Percentiles rank a stretch among this genome's conserved stretches.
phyloP scores from a whole-genome alignment of 2,888 invertebrate genomes.

The Zele albiditarsus region DNA sequence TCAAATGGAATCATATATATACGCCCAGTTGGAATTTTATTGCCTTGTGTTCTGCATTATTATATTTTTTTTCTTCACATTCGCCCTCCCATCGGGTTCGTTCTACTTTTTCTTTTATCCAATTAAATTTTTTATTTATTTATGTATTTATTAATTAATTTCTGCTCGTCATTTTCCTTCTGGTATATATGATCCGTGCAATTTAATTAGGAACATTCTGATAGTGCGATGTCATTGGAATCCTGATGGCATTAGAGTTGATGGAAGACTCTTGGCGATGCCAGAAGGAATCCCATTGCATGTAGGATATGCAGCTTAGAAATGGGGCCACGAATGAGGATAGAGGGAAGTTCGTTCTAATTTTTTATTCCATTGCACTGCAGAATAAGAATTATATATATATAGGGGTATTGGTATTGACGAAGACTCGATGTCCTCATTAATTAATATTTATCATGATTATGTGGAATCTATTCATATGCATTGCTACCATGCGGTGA shows the following conservation, averaged over 20 bases:
- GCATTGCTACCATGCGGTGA: no score
- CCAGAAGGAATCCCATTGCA: neutral
- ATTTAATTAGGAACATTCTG: constrained; percentile 17
- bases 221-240: constrained; percentile 7
- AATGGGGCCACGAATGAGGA: constrained; percentile 39
- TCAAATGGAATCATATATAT: constrained; percentile 50
- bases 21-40: neutral
- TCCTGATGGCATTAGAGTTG: neutral
- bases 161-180: neutral
- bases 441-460: neutral
- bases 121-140: neutral
- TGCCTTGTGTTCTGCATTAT: neutral
- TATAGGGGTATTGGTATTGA: neutral
- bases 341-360: constrained; percentile 46
- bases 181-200: neutral
- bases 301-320: constrained; percentile 21
- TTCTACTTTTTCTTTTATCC: no score
- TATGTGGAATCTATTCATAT: neutral
- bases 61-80: neutral
- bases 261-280: neutral
- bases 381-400: constrained; percentile 24
- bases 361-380: constrained; percentile 47
- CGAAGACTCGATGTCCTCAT: neutral
- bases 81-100: neutral
- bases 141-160: neutral